Evolutionary conservation across 2,888 invertebrate genomes (phyloP), one percentile per base, ranked within the genome.

Genomic region (Meloe dianella): DNA sequence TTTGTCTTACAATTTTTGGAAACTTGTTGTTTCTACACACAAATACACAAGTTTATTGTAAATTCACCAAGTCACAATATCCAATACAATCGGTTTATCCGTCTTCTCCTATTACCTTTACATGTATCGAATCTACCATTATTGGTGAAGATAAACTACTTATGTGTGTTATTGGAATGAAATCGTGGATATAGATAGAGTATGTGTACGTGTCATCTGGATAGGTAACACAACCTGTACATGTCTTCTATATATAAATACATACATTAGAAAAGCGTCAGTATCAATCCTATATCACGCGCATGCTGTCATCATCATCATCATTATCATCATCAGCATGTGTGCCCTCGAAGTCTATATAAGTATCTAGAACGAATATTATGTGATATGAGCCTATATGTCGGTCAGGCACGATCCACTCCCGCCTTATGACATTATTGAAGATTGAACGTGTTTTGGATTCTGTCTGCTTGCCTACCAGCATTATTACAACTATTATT

Each of bases 361-460:
- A 41, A 10, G 22, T 29, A 68, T 63, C 54, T 61, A 62, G 58
- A 27, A 57, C 59, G 65, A 68, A 68, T 65, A 60, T 58, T 22
- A 22, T 24, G 54, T 63, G 65, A 68, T 64, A 68, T 68, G 68
- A 68, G 68, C 68, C 65, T 65, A 54, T 54, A 3, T 54, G 63
- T 65, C 65, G 65, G 68, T 68, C 65, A 63, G 68, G 60, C 67
- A 67, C 64, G 66, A 63, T 54, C 66, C 63, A 41, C 57, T 66
- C 61, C 66, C 61, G 63, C 22, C 9, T 68, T 68, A 68, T 68
- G 68, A 65, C 68, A 65, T 65, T 68, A 68, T 68, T 68, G 68
- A 68, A 68, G 63, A 68, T 68, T 68, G 65, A 63, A 68, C 68
- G 68, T 68, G 68, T 65, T 68, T 63, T 63, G 68, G 32, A 32